Evolutionary conservation across 2,888 invertebrate species (phyloP).

Genomic region (Watsonalla cultraria): DNA sequence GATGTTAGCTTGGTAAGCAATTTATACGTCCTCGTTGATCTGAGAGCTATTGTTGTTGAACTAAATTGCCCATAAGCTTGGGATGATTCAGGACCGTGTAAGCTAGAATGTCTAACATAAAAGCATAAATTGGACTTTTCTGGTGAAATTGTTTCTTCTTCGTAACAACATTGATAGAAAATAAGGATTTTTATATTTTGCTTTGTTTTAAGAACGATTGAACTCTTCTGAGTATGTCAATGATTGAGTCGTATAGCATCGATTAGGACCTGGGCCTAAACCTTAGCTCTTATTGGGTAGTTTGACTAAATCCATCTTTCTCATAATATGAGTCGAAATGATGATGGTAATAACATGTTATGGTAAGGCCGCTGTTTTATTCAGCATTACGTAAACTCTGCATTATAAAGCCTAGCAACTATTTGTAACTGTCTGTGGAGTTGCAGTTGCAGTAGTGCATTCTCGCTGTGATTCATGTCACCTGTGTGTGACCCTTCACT

Average conservation of each 20-base stretch:
- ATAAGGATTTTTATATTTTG: no score
- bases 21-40: background rate
- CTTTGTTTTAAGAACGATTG: no score
- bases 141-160: background rate
- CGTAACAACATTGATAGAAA: no score
- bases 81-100: background rate
- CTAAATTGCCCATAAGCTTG: background rate
- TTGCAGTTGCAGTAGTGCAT: slow-evolving; percentile 8
- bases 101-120: background rate
- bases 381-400: background rate
- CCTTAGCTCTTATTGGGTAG: no score
- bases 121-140: background rate
- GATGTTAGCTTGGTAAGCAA: slow-evolving; percentile 1
- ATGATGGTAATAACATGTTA: no score
- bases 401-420: background rate
- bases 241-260: no score
- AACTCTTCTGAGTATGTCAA: no score
- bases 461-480: slow-evolving; percentile 20
- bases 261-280: no score
- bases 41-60: background rate
- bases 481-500: slow-evolving; percentile 25
- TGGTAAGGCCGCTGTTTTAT: no score
- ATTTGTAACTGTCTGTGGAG: slow-evolving; percentile 2
- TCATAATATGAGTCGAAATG: no score
- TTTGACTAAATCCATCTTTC: no score